Evolutionary conservation across 23 tunicate species (phyloP), one percentile per base, ranked within the genome.

Genomic region (Clavelina lepadiformis): DNA sequence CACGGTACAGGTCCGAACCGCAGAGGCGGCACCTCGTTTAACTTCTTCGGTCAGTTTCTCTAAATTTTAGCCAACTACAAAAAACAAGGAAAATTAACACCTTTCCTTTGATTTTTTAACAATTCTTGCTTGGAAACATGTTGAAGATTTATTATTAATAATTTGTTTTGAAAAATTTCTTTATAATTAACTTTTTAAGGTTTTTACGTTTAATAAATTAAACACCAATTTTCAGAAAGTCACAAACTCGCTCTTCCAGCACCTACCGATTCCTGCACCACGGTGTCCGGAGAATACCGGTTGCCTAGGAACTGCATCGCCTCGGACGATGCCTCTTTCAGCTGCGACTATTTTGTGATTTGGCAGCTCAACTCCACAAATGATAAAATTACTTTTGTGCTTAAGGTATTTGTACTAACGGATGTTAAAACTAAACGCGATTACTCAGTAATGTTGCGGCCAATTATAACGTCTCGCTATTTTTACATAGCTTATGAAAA

Each of bases 11-110:
- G 77, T 7, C 32, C 28, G 28, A 30, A 72, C 7, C 78, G 65
- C 37, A 46, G 95, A 18, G 95, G 85, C 8, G 13, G 74, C 5
- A 31, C 31, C 23, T 65, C 79, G 33, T 5, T 86, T 29, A 86
- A 86, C 56, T 72, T 86, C 49, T 72, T 2, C 60, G 79, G 95
- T 86, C 33, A 71, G 85, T 69, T n/a, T n/a, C n/a, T n/a, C n/a
- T n/a, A n/a, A n/a, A n/a, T n/a, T n/a, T n/a, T n/a, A n/a, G n/a
- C n/a, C n/a, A n/a, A n/a, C n/a, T n/a, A n/a, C n/a, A n/a, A n/a
- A n/a, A n/a, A n/a, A n/a, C n/a, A n/a, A n/a, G n/a, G n/a, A n/a
- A n/a, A n/a, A n/a, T n/a, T n/a, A n/a, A n/a, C n/a, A n/a, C n/a
- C n/a, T n/a, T n/a, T n/a, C n/a, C n/a, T n/a, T n/a, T n/a, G n/a